These are phyloP conservation scores for Pemphigus obesinymphae DNA, from an alignment of 1,140 invertebrate species.

Conservation along the genomic window DNA sequence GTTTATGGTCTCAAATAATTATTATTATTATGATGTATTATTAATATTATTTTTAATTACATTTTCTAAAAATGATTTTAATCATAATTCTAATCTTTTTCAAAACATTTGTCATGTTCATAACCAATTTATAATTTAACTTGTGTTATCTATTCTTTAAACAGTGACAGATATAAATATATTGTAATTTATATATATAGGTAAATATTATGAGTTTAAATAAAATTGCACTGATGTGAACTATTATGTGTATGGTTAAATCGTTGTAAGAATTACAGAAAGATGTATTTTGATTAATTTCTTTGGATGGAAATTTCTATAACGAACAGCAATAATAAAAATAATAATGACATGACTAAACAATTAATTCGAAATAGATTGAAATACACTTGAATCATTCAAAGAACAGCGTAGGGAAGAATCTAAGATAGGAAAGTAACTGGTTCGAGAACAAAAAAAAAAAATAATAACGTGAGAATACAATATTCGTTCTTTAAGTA, in stretches of 20 bases:
- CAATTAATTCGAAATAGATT: constrained; percentile 9
- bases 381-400: background rate
- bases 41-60: too few species aligned
- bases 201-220: background rate
- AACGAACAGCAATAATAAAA: background rate
- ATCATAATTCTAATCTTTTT: too few species aligned
- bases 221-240: background rate
- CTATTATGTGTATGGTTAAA: background rate
- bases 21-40: too few species aligned
- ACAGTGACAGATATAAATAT: background rate
- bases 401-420: background rate
- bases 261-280: background rate
- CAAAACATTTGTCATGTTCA: too few species aligned
- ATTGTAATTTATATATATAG: background rate
- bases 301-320: background rate
- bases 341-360: background rate
- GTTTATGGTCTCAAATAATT: too few species aligned
- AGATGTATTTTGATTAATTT: background rate
- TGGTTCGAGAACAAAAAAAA: constrained; percentile 14
- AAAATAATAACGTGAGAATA: constrained; percentile 16
- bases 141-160: too few species aligned
- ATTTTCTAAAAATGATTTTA: too few species aligned
- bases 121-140: too few species aligned
- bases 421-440: background rate
- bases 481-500: constrained; percentile 11